Evolutionary conservation across 2,113 vertebrate species (phyloP).

Genomic region (Macquaria ambigua): DNA sequence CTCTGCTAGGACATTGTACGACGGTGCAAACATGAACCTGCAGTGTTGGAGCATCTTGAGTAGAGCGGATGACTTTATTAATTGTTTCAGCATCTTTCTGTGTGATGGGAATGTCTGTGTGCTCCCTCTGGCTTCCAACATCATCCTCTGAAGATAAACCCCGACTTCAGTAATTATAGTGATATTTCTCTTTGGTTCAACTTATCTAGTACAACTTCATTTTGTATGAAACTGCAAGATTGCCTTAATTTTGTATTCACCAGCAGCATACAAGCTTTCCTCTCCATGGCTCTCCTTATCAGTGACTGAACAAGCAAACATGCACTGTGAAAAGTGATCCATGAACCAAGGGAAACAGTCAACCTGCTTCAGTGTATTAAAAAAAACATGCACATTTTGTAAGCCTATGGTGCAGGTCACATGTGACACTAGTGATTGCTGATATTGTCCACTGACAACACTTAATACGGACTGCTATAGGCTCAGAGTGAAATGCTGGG

Average conservation of each 20-base stretch:
- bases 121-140: no score
- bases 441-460: not conserved
- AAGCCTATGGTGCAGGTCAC: not conserved
- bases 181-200: no score
- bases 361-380: not conserved
- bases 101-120: no score
- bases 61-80: no score
- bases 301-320: conserved; percentile 57
- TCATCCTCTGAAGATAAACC: no score
- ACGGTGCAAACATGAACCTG: no score
- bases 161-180: no score
- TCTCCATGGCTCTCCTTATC: conserved; percentile 7
- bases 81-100: no score
- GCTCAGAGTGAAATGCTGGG: conserved; percentile 8
- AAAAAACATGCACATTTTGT: not conserved
- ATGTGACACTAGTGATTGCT: not conserved
- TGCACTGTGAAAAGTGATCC: conserved; percentile 42
- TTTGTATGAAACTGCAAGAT: conserved; percentile 25
- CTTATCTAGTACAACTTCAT: conserved; percentile 2
- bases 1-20: no score
- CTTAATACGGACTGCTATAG: not conserved
- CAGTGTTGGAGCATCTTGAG: no score
- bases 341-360: conserved; percentile 9
- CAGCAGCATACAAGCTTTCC: not conserved
- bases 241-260: conserved; percentile 52